Conservation (phyloP, 2,113 vertebrate species). For the Eretmochelys imbricata region DNA sequence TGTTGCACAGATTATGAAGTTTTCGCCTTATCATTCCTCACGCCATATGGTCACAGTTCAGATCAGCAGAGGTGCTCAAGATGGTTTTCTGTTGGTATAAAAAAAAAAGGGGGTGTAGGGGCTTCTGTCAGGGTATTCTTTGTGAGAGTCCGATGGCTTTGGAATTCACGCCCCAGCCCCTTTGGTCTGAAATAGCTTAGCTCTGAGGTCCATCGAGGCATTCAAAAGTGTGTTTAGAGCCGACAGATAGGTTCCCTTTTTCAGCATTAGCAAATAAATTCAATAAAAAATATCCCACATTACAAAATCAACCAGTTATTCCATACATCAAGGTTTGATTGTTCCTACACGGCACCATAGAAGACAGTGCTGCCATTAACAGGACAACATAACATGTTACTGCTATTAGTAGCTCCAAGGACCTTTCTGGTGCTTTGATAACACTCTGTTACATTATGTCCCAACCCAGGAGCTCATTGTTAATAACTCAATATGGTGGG, state of each 20-base stretch:
- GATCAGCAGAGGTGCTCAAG: background rate
- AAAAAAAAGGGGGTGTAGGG: background rate
- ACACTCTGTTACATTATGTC: background rate
- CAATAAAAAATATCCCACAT: background rate
- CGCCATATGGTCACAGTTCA: background rate
- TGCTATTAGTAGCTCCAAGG: background rate
- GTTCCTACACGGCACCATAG: background rate
- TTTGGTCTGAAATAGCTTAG: background rate
- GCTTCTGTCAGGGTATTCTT: background rate
- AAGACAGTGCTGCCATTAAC: background rate
- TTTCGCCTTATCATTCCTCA: background rate
- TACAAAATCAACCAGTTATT: background rate
- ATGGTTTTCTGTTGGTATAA: background rate
- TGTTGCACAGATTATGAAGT: background rate
- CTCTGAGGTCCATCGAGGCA: background rate
- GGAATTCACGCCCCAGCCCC: background rate
- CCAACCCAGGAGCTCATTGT: background rate
- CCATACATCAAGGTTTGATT: background rate
- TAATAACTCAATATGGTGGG: background rate
- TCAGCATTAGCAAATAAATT: background rate
- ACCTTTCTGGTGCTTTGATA: background rate
- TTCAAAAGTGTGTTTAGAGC: background rate
- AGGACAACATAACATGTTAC: background rate
- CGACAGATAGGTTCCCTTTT: background rate
- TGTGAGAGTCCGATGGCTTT: background rate